These are phyloP conservation scores for Elephantulus edwardii DNA, from an alignment of 2,113 vertebrate genomes.

Conservation along the genomic window DNA sequence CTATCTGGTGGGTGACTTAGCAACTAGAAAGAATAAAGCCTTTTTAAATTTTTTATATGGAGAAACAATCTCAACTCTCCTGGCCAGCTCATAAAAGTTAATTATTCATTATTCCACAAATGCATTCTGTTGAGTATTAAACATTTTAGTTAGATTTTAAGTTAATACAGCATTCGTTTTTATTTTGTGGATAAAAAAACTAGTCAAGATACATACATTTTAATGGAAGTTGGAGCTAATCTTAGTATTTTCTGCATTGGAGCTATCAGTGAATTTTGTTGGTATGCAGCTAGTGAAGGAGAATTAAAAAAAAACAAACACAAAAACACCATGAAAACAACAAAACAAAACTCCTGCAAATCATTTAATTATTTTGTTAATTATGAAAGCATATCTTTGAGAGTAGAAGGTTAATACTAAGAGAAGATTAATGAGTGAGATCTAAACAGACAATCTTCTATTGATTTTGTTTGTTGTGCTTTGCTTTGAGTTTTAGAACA, in stretches of 20 bases:
- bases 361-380: slow-evolving; percentile 71
- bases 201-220: slow-evolving; percentile 51
- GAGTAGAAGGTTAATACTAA: slow-evolving; percentile 58
- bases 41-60: slow-evolving; percentile 70
- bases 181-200: slow-evolving; percentile 53
- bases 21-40: slow-evolving; percentile 44
- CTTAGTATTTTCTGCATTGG: slow-evolving; percentile 67
- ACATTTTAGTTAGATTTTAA: slow-evolving; percentile 76
- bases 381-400: slow-evolving; percentile 74
- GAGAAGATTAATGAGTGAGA: slow-evolving; percentile 64
- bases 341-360: too few relatives aligned
- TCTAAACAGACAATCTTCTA: slow-evolving; percentile 72
- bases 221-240: slow-evolving; percentile 75
- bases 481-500: slow-evolving; percentile 60
- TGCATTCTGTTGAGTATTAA: slow-evolving; percentile 76
- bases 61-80: slow-evolving; percentile 64
- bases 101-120: slow-evolving; percentile 76
- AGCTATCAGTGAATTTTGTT: slow-evolving; percentile 62
- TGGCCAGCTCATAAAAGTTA: slow-evolving; percentile 78
- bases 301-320: slow-evolving; percentile 37
- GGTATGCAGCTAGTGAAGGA: slow-evolving; percentile 55
- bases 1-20: not conserved
- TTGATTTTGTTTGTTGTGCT: slow-evolving; percentile 44
- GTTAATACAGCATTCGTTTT: slow-evolving; percentile 70
- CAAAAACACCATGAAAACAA: too few relatives aligned